Percentiles rank a stretch among this genome's conserved stretches.
phyloP scores from a whole-genome alignment of 2,113 vertebrate species.

The Bos javanicus region DNA sequence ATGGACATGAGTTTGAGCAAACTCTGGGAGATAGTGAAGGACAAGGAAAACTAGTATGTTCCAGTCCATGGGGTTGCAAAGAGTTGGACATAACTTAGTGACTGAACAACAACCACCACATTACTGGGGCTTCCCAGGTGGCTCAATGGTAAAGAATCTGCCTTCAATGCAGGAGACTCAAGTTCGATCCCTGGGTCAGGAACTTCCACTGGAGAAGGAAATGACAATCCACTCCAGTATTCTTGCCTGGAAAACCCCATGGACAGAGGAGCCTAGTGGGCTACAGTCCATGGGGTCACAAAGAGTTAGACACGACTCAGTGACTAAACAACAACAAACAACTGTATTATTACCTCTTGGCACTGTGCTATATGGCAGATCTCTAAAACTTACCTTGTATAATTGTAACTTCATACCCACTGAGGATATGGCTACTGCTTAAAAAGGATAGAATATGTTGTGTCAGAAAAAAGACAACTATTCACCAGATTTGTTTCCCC shows the following conservation, averaged over 20 bases:
- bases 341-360: background rate
- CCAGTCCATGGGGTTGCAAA: background rate
- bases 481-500: background rate
- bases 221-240: background rate
- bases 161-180: background rate
- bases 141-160: background rate
- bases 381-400: background rate
- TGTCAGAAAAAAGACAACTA: background rate
- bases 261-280: background rate
- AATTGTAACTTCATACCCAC: background rate
- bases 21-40: background rate
- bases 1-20: background rate
- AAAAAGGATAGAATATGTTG: background rate
- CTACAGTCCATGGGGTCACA: background rate
- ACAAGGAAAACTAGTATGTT: background rate
- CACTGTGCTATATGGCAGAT: background rate
- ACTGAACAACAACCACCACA: background rate
- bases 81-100: background rate
- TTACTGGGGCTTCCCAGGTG: background rate
- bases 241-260: background rate
- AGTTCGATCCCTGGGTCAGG: background rate
- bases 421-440: background rate
- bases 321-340: background rate
- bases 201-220: background rate
- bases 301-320: background rate